Base-by-base conservation (phyloP, 2,797 vertebrate genomes). In the Heliangelus exortis region DNA sequence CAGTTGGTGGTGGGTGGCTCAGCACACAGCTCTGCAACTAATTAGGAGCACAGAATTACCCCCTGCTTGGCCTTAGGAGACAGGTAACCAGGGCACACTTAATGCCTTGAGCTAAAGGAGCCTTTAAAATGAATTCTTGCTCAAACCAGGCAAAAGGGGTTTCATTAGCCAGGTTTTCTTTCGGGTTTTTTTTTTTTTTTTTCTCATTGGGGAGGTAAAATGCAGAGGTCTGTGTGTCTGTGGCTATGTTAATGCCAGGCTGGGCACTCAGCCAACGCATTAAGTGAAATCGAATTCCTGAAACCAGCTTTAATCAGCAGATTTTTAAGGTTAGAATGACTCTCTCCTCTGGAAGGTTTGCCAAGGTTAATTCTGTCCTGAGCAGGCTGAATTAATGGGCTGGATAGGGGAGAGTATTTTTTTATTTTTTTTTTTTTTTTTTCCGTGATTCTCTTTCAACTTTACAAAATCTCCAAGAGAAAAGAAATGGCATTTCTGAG, bases 251-350 rank as follows among this genome's bases (percentile, higher is more conserved):
- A 99, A 99, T 99, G 98, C 97, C 97, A 97, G 97, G 97, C 99
- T 97, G 98, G 99, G 99, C 98, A 94, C 95, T 74, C 95, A 86
- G 99, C 99, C 99, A 99, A 98, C 97, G 97, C 99, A 98, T 99
- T 99, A 99, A 99, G 98, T 98, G 98, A 98, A 99, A 99, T 99
- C 98, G 98, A 99, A 99, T 99, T 99, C 98, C 98, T 98, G 98
- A 98, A 99, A 99, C 98, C 98, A 98, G 99, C 99, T 99, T 99
- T 99, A 99, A 99, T 99, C 99, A 99, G 99, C 99, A 99, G 98
- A 98, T 99, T 99, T 99, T 99, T 99, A 99, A 99, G 99, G 99
- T 99, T 99, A 99, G 99, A 99, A 99, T 98, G 98, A 98, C 99
- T 99, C 98, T 98, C 98, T 99, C 98, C 98, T 98, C 98, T 98